Conservation (phyloP, 1,140 invertebrate genomes). For the Triops longicaudatus region DNA sequence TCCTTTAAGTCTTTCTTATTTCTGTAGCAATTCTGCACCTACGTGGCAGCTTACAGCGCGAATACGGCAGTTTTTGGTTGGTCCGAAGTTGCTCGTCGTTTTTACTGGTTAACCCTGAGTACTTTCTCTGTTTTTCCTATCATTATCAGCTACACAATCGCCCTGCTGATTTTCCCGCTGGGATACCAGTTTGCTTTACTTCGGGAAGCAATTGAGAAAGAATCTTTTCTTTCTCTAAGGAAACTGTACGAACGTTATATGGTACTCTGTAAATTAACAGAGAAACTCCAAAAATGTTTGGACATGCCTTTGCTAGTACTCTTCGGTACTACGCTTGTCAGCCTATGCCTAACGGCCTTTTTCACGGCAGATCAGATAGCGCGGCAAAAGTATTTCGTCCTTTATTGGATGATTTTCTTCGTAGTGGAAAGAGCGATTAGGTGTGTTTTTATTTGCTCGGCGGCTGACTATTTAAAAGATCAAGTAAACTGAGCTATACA, state of each 20-base stretch:
- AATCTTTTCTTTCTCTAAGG: neutral
- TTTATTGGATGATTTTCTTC: neutral
- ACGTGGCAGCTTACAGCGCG: too few species aligned
- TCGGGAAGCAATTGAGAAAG: neutral
- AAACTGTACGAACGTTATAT: neutral
- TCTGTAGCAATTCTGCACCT: too few species aligned
- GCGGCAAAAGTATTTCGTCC: neutral
- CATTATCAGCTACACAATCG: neutral
- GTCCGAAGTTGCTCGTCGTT: neutral
- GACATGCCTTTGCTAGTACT: neutral
- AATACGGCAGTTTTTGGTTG: neutral
- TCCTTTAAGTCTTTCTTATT: too few species aligned
- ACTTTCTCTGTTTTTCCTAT: neutral
- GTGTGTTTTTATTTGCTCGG: neutral
- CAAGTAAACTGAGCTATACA: neutral
- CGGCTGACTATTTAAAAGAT: neutral
- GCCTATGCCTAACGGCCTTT: neutral
- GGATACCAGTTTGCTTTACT: neutral
- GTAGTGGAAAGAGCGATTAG: neutral
- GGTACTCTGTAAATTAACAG: neutral
- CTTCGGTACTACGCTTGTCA: neutral
- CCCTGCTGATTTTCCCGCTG: neutral
- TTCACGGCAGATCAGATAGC: neutral
- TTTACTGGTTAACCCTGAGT: neutral
- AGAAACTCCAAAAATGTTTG: neutral